These are phyloP conservation scores for Drosophila parthenogenetica DNA, from an alignment of 2,888 invertebrate genomes.

Conservation along the genomic window DNA sequence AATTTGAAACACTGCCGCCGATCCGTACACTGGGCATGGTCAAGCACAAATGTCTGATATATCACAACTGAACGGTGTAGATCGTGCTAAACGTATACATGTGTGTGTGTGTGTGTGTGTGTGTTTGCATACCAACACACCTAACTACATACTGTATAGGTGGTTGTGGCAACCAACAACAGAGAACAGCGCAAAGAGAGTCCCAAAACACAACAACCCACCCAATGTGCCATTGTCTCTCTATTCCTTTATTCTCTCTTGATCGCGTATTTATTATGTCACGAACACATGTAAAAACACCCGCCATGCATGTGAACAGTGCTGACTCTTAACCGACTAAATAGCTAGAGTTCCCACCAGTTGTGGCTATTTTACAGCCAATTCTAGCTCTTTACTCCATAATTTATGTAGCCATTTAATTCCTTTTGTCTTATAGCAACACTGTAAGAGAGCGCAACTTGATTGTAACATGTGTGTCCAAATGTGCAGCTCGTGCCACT, in stretches of 20 bases:
- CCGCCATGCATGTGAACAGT: constrained; percentile 17
- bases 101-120: not conserved
- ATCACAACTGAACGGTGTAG: constrained; percentile 27
- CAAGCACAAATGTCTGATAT: constrained; percentile 34
- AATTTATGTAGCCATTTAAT: not conserved
- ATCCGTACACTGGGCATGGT: constrained; percentile 33
- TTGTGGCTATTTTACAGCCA: too few species aligned
- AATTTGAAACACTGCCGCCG: constrained; percentile 20
- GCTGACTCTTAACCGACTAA: not conserved
- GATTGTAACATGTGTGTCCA: constrained; percentile 33
- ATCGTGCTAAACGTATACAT: constrained; percentile 18
- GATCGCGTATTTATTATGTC: constrained; percentile 35
- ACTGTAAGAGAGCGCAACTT: constrained; percentile 15
- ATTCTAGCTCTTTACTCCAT: too few species aligned
- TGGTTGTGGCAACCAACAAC: constrained; percentile 39
- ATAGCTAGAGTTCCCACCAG: not conserved
- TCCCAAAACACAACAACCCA: constrained; percentile 54
- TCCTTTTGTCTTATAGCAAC: not conserved
- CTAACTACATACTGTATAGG: not conserved
- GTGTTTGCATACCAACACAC: not conserved
- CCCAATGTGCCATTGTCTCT: constrained; percentile 29
- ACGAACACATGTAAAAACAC: constrained; percentile 10
- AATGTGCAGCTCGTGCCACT: constrained; percentile 30
- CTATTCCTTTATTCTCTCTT: constrained; percentile 47
- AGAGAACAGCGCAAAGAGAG: constrained; percentile 49